Base-by-base conservation (phyloP, 2,888 invertebrate species). In the Tinea trinotella region DNA sequence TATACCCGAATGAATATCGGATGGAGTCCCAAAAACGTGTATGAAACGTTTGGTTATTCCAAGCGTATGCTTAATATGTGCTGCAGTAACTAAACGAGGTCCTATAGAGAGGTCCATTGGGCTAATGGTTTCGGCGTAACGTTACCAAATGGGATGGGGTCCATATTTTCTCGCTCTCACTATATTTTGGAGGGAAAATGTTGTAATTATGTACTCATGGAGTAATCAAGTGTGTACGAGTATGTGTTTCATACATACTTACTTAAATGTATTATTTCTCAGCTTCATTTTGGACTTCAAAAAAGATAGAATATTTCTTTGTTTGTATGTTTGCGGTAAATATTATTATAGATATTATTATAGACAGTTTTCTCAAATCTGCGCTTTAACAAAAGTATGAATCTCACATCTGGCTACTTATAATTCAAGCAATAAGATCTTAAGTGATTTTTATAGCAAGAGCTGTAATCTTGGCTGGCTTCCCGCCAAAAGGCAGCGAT, bases 381-480 rank as follows among this genome's bases (percentile, higher is more conserved):
- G n/a, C n/a, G n/a, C n/a, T n/a, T n/a, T n/a, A n/a, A 22, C 7
- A 7, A 7, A 22, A 30, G 30, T 30, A 30, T 7, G n/a, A 30
- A 10, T 10, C 7, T 30, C 17, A 46, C 50, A 24, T 50, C 50
- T 50, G 50, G 50, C 24, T 15, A 2, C 50, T 50, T 24, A 50
- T 15, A 24, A 24, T 50, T 46, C 18, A 50, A 24, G 50, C 50
- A 24, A 50, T 50, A 50, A 24, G 24, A 50, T n/a, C 24, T 24
- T 24, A 50, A 50, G 50, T 50, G 50, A 50, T 50, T 50, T 24
- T 50, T 50, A 50, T 24, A 24, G 24, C 7, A 24, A 46, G 22
- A 24, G 24, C 24, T 24, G 18, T 24, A 24, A 50, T 50, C 24
- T 50, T 12, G 22, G 22, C 50, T 50, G 50, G 50, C 50, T 50